Conservation (phyloP, 2,888 invertebrate species). For the Pandemis corylana region DNA sequence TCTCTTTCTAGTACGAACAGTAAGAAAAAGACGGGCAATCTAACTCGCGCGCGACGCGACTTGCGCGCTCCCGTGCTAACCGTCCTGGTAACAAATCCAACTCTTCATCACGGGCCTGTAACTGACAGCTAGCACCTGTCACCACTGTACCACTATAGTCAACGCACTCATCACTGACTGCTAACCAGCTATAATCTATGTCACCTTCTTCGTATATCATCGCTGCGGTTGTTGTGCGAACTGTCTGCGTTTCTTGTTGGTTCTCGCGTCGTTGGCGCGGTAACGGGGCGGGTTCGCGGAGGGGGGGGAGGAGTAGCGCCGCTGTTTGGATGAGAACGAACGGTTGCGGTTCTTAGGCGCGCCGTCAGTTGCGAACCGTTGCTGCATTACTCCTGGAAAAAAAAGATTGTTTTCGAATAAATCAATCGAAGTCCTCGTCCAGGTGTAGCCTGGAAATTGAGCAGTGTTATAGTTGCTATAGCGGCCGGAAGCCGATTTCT, state of each 20-base stretch:
- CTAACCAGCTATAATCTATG: background rate
- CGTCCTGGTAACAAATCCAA: too few species aligned
- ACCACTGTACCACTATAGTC: too few species aligned
- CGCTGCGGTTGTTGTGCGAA: constrained; percentile 61
- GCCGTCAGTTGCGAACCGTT: constrained; percentile 56
- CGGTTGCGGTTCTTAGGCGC: constrained; percentile 47
- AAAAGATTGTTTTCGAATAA: background rate
- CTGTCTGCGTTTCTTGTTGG: constrained; percentile 64
- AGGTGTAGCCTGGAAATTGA: too few species aligned
- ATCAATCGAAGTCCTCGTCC: too few species aligned
- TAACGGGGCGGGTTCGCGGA: constrained; percentile 39
- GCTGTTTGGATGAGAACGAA: constrained; percentile 61
- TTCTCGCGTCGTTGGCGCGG: constrained; percentile 45
- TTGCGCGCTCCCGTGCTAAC: too few species aligned
- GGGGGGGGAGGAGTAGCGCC: constrained; percentile 55
- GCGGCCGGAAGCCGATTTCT: too few species aligned
- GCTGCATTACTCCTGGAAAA: constrained; percentile 68
- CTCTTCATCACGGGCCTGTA: too few species aligned
- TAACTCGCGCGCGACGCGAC: too few species aligned
- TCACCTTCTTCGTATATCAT: constrained; percentile 51
- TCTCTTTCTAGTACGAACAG: too few species aligned
- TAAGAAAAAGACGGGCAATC: too few species aligned
- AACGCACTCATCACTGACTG: background rate
- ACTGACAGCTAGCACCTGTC: too few species aligned
- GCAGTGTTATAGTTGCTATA: too few species aligned